Evolutionary conservation across 2,113 vertebrate species (phyloP).

Genomic region (Cyprinus carpio): DNA sequence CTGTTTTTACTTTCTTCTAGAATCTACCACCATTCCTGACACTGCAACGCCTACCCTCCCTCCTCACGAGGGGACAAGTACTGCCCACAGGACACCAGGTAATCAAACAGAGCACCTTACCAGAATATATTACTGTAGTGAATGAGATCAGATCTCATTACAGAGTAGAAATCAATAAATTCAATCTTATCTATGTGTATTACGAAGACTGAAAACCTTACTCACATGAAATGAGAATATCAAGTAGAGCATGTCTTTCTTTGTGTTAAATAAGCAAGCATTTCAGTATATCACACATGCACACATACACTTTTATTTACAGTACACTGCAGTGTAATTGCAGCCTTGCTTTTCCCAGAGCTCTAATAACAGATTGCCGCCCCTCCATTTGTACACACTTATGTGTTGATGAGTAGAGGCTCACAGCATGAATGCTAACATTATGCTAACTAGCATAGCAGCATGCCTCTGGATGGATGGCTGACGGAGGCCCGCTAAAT

Average conservation of each 20-base stretch:
- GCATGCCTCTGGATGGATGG: slow-evolving; percentile 50
- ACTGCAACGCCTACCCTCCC: slow-evolving; percentile 84
- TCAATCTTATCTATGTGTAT: slow-evolving; percentile 39
- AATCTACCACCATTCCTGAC: slow-evolving; percentile 84
- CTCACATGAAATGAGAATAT: slow-evolving; percentile 26
- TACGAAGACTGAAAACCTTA: neutral
- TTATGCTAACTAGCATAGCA: slow-evolving; percentile 56
- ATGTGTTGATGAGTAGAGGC: slow-evolving; percentile 32
- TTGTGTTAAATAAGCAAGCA: neutral
- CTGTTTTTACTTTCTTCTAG: slow-evolving; percentile 64
- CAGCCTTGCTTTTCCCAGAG: slow-evolving; percentile 36
- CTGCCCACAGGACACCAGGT: slow-evolving; percentile 75
- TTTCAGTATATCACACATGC: neutral
- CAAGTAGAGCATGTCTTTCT: neutral
- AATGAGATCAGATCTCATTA: neutral
- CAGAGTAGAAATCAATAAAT: neutral
- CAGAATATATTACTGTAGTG: neutral
- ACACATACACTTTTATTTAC: slow-evolving; percentile 27
- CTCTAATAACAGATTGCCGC: slow-evolving; percentile 47
- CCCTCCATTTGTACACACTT: slow-evolving; percentile 42
- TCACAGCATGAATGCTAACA: slow-evolving; percentile 52
- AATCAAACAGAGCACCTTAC: slow-evolving; percentile 17
- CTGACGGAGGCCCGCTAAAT: slow-evolving; percentile 19
- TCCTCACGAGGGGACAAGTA: slow-evolving; percentile 82
- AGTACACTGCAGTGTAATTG: slow-evolving; percentile 31